Evolutionary conservation across 1,140 invertebrate genomes (phyloP).

Genomic region (Caerostris extrusa): DNA sequence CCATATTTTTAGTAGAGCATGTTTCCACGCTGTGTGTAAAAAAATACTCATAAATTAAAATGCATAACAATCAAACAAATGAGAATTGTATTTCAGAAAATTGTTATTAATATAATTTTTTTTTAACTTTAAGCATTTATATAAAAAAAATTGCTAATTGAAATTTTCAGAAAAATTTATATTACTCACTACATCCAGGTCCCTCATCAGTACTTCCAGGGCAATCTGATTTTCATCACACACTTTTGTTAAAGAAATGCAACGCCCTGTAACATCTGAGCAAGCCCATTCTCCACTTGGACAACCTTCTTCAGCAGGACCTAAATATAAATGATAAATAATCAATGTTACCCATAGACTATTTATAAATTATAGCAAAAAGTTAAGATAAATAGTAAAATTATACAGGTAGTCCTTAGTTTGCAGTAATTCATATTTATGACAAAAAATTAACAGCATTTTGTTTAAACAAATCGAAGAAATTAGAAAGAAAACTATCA

Average conservation of each 20-base stretch:
- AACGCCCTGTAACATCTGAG: conserved; percentile 81
- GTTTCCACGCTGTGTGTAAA: conserved; percentile 48
- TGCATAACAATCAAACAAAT: background rate
- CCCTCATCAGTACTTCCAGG: conserved; percentile 96
- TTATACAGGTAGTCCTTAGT: no score
- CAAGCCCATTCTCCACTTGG: conserved; percentile 80
- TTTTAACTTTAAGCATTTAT: background rate
- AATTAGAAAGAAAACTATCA: no score
- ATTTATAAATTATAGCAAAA: no score
- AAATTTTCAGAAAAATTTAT: background rate
- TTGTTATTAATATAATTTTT: background rate
- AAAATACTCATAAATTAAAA: background rate
- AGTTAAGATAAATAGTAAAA: no score
- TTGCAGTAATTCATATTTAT: no score
- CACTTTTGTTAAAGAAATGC: conserved; percentile 85
- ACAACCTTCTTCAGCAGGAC: conserved; percentile 78
- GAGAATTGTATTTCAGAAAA: background rate
- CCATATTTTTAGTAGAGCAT: conserved; percentile 78
- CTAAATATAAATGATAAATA: conserved; percentile 12
- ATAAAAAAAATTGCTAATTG: no score
- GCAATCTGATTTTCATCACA: conserved; percentile 93
- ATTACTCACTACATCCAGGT: conserved; percentile 85
- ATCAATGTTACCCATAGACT: no score
- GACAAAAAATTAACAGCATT: no score
- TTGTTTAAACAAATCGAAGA: no score